Evolutionary conservation across 2,113 vertebrate genomes (phyloP).

Genomic region (Sterna hirundo): DNA sequence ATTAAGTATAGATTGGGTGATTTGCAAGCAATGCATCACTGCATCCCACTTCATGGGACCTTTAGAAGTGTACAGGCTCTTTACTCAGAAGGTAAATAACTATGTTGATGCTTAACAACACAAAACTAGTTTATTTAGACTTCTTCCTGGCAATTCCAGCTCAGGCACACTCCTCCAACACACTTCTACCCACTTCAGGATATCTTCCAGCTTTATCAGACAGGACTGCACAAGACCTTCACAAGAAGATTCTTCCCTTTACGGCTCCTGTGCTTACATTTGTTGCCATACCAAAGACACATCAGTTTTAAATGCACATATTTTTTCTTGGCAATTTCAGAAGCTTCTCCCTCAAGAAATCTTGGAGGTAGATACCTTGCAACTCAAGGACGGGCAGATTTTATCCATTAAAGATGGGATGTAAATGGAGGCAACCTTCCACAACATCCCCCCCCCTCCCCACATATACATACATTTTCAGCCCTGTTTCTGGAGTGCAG

Average conservation of each 20-base stretch:
- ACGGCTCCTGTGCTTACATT: background rate
- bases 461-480: constrained; percentile 63
- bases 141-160: background rate
- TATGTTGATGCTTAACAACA: background rate
- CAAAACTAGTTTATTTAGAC: background rate
- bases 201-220: background rate
- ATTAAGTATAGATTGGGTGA: background rate
- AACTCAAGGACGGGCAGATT: constrained; percentile 90
- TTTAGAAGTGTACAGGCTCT: background rate
- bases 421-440: constrained; percentile 90
- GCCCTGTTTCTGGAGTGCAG: constrained; percentile 84
- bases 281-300: background rate
- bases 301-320: background rate
- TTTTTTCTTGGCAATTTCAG: background rate
- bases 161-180: background rate
- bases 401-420: constrained; percentile 95
- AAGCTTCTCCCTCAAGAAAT: background rate
- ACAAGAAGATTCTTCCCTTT: background rate
- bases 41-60: background rate
- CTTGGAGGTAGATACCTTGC: constrained; percentile 69
- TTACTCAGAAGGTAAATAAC: background rate
- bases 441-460: constrained; percentile 42
- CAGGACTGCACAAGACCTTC: background rate
- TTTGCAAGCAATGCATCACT: background rate
- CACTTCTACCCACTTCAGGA: background rate